Base-by-base conservation (phyloP, 2,888 invertebrate species). In the Apamea crenata region DNA sequence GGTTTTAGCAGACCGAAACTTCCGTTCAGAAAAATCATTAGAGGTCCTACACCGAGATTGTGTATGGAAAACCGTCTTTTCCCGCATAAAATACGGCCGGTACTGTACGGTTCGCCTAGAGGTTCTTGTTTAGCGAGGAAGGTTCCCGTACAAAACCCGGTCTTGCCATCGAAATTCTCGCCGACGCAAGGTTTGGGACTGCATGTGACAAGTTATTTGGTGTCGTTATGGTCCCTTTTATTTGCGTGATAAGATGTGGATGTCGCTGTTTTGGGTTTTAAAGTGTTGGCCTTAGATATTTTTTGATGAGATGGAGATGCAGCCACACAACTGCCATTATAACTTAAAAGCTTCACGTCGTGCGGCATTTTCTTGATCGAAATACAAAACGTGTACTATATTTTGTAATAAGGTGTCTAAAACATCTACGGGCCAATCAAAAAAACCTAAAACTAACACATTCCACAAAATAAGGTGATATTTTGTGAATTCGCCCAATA, bases 91-190 rank as follows among this genome's bases (percentile, higher is more conserved):
- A 91, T 95, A n/a, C 92, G 95, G 61, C 96, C 96, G 2, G 88
- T 93, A 7, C 87, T 95, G 8, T 87, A 93, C 91, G 91, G 90
- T 91, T 88, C 88, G 84, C 92, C 95, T 90, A 95, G 96, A 84
- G 95, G 94, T 87, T 91, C 93, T 68, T 91, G 93, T 92, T 91
- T 97, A 90, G 97, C 97, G 89, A 95, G 97, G 94, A 96, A 97
- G 93, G 92, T 97, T 88, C 95, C 97, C 81, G 89, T 97, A 29
- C 90, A 89, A 87, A 93, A 93, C 72, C 96, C 97, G 77, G 94
- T 97, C 79, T 94, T 97, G 90, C 97, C 97, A 78, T 97, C 97
- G 91, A 97, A 97, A 95, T 97, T 97, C 91, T 91, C 95, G 80
- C 93, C 95, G 85, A 91, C 93, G 87, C 94, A 94, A 97, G 97